Percentiles rank a stretch among this genome's conserved stretches.
Conservation (phyloP, 2,797 vertebrate species). For the Amphiprion clarkii region DNA sequence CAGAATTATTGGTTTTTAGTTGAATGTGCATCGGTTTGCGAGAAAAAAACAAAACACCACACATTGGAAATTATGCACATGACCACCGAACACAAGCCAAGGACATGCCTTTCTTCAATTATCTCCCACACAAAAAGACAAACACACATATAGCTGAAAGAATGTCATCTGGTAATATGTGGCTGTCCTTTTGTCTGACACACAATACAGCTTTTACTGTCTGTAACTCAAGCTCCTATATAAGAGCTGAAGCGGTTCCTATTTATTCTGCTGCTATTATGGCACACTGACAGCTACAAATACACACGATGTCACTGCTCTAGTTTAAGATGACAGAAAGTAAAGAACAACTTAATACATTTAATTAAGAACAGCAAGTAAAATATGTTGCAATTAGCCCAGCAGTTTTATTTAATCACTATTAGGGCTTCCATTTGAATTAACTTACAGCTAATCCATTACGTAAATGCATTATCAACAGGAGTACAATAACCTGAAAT, state of each 20-base stretch:
- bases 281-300: background rate
- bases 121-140: constrained; percentile 1
- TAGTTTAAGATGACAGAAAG: background rate
- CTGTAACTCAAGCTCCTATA: background rate
- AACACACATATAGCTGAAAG: background rate
- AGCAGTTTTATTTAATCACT: background rate
- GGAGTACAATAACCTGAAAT: background rate
- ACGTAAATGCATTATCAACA: background rate
- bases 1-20: background rate
- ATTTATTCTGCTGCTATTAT: constrained; percentile 5
- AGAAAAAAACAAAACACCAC: too few species aligned
- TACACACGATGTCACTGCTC: background rate
- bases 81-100: background rate
- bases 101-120: background rate
- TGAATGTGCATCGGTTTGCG: too few species aligned
- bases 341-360: background rate
- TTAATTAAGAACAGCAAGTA: background rate
- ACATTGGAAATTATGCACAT: background rate
- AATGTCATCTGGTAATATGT: background rate
- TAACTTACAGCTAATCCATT: background rate
- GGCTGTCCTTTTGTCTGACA: background rate
- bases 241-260: constrained; percentile 5
- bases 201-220: constrained; percentile 1
- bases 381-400: background rate
- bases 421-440: background rate